These are phyloP conservation scores for Mycalesis mineus DNA, from an alignment of 2,888 invertebrate species.

Conservation along the genomic window DNA sequence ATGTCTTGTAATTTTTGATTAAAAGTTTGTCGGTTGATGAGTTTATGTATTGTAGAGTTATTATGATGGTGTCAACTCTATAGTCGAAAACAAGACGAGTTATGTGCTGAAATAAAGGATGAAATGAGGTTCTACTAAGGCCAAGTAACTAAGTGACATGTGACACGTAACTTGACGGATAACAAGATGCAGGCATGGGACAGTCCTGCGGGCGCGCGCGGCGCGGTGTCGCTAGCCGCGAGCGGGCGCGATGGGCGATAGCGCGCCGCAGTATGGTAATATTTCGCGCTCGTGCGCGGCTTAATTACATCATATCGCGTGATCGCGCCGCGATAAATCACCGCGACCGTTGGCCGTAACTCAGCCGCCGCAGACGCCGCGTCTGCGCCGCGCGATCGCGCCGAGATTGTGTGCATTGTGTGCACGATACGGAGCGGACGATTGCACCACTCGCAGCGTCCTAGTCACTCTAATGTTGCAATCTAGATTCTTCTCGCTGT, in stretches of 20 bases:
- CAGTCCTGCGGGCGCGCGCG: neutral
- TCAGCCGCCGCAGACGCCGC: slow-evolving; percentile 15
- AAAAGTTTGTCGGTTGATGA: no score
- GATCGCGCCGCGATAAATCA: slow-evolving; percentile 32
- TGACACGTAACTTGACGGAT: no score
- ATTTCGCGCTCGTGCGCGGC: slow-evolving; percentile 64
- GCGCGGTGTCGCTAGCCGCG: slow-evolving; percentile 14
- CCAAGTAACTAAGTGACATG: no score
- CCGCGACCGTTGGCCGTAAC: slow-evolving; percentile 26
- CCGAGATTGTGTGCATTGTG: slow-evolving; percentile 22
- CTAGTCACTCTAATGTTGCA: no score
- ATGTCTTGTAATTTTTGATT: no score
- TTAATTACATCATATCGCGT: slow-evolving; percentile 67
- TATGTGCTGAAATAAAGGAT: no score
- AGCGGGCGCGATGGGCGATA: slow-evolving; percentile 35
- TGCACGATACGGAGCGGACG: neutral
- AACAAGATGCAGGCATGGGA: neutral
- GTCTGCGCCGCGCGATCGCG: slow-evolving; percentile 16
- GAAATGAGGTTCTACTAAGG: no score
- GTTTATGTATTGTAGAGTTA: no score
- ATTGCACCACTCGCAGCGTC: neutral
- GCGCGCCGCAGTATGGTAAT: slow-evolving; percentile 58
- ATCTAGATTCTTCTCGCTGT: no score
- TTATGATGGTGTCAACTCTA: no score
- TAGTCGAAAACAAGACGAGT: no score